Percentiles rank a stretch among this genome's conserved stretches.
These are phyloP conservation scores for Diorhabda elongata DNA, from an alignment of 1,140 invertebrate species.

Conservation along the genomic window DNA sequence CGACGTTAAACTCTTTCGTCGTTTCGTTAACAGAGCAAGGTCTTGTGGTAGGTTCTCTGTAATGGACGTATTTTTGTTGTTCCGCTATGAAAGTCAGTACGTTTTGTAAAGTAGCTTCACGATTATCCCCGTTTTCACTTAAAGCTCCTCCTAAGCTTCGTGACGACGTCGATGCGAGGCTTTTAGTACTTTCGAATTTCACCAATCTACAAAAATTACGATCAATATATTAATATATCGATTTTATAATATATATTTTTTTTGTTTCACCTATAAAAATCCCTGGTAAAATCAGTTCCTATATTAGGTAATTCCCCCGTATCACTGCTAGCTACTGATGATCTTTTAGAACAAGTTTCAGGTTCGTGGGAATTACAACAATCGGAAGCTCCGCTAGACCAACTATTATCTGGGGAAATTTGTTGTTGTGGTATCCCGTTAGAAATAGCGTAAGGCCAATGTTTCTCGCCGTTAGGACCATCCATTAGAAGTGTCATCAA, in stretches of 20 bases:
- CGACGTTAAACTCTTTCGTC: slow-evolving; percentile 44
- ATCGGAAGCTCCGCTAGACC: slow-evolving; percentile 57
- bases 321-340: slow-evolving; percentile 56
- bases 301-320: slow-evolving; percentile 60
- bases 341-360: slow-evolving; percentile 58
- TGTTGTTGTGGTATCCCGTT: slow-evolving; percentile 25
- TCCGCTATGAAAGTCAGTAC: slow-evolving; percentile 72
- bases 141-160: slow-evolving; percentile 53
- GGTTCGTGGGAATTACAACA: slow-evolving; percentile 46
- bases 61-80: slow-evolving; percentile 65
- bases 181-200: slow-evolving; percentile 75
- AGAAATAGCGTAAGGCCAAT: slow-evolving; percentile 50
- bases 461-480: slow-evolving; percentile 40
- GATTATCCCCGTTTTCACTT: slow-evolving; percentile 52
- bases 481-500: slow-evolving; percentile 49
- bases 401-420: slow-evolving; percentile 58
- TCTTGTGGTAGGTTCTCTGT: slow-evolving; percentile 47
- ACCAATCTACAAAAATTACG: slow-evolving; percentile 57
- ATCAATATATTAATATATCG: too few relatives aligned
- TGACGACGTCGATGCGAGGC: slow-evolving; percentile 71
- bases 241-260: too few relatives aligned
- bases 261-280: slow-evolving; percentile 55
- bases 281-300: slow-evolving; percentile 72
- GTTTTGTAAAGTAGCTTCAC: slow-evolving; percentile 67
- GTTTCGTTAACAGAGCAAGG: slow-evolving; percentile 46